Evolutionary conservation across 2,113 vertebrate species (phyloP).

Genomic region (Speoplatyrhinus poulsoni): DNA sequence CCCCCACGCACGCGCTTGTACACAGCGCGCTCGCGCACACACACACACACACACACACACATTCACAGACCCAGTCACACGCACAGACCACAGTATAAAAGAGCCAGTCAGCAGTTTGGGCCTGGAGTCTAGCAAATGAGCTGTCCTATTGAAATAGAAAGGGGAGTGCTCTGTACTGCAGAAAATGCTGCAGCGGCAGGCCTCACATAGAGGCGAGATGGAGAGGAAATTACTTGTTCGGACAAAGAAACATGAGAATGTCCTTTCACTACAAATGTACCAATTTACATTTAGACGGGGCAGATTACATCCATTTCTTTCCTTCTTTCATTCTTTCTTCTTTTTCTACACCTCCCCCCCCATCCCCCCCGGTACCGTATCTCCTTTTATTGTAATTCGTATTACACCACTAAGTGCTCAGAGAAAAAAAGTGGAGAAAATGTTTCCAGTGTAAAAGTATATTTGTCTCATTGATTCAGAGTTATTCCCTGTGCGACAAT

Average conservation of each 20-base stretch:
- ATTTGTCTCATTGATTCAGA: conserved; percentile 41
- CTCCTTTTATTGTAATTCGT: conserved; percentile 62
- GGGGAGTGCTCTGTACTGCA: conserved; percentile 72
- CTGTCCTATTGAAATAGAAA: conserved; percentile 84
- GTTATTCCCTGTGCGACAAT: conserved; percentile 7
- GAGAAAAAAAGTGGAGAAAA: conserved; percentile 21
- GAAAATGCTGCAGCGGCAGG: conserved; percentile 79
- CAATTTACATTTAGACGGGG: conserved; percentile 72
- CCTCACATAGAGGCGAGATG: conserved; percentile 47
- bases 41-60: conserved; percentile 16
- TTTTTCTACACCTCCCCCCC: neutral
- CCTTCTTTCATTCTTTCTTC: conserved; percentile 34
- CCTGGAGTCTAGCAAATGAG: conserved; percentile 82
- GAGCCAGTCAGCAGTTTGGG: conserved; percentile 80
- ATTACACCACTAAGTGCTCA: conserved; percentile 57
- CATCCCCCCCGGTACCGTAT: conserved; percentile 3
- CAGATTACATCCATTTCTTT: conserved; percentile 72
- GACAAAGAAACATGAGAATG: conserved; percentile 79
- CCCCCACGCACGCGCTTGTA: conserved; percentile 36
- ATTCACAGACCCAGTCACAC: conserved; percentile 38
- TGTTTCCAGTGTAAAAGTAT: conserved; percentile 32
- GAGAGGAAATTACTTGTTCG: conserved; percentile 75
- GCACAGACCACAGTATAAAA: conserved; percentile 68
- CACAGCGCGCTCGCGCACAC: conserved; percentile 21
- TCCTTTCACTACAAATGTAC: conserved; percentile 77